Conservation (phyloP, 2,113 vertebrate genomes). For the Scortum barcoo region DNA sequence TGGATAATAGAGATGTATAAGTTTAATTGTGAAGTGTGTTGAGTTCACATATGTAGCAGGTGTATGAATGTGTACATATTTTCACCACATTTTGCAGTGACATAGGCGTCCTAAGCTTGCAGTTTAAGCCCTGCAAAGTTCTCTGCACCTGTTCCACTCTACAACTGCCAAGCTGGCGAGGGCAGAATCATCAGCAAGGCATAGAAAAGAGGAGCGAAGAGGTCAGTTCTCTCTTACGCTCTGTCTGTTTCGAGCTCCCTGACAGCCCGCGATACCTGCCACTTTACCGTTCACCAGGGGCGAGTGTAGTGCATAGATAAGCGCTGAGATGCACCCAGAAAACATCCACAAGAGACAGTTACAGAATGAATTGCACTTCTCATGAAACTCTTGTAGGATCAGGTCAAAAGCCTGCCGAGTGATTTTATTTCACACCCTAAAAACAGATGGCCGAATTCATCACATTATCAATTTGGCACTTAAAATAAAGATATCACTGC, state of each 20-base stretch:
- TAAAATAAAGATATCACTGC: rapidly evolving
- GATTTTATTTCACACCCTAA: neutral
- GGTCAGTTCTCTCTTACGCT: slow-evolving; percentile 27
- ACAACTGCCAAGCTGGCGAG: slow-evolving; percentile 21
- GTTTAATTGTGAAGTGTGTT: too few species aligned
- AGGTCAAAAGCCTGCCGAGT: neutral
- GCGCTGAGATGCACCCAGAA: slow-evolving; percentile 17
- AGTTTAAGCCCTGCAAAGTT: slow-evolving; percentile 19
- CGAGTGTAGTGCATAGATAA: slow-evolving; percentile 46
- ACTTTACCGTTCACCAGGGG: slow-evolving; percentile 37
- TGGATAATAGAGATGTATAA: too few species aligned
- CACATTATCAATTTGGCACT: neutral
- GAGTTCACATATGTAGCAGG: too few species aligned
- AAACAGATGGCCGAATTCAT: neutral
- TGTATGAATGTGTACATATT: too few species aligned
- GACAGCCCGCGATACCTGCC: slow-evolving; percentile 42
- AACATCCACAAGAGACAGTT: slow-evolving; percentile 10
- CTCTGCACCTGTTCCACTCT: slow-evolving; percentile 17
- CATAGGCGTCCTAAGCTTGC: slow-evolving; percentile 11
- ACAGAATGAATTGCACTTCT: slow-evolving; percentile 8
- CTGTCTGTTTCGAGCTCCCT: slow-evolving; percentile 21
- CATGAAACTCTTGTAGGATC: neutral
- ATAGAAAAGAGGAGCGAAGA: slow-evolving; percentile 29
- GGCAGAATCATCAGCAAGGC: slow-evolving; percentile 26
- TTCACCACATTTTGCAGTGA: slow-evolving; percentile 1